Evolutionary conservation across 30 jellyfish, hydroid and myxozoan genomes (phyloP), one percentile per base, ranked within the genome.

Genomic region (Pseudorhiza aurosa): DNA sequence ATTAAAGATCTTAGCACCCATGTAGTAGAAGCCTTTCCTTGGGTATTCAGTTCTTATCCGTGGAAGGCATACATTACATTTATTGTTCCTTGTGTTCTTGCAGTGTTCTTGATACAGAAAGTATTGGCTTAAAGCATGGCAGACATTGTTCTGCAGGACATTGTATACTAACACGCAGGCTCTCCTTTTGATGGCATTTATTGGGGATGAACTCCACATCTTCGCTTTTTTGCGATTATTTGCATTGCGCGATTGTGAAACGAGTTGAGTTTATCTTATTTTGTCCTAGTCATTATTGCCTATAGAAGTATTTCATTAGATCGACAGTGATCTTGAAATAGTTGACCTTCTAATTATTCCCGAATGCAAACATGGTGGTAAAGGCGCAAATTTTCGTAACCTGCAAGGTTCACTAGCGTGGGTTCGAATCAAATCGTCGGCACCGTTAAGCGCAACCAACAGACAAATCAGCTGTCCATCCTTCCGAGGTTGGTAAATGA

Each of bases 91-190:
- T 51, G 87, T 32, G 76, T 74, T 35, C 87, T 6, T 74, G 76
- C 77, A 51, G 76, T 74, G 87, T 19, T 74, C 64, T 74, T 74
- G 75, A 74, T 74, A 51, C 30, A 30, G 14, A 33, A 74, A 53
- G 40, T 51, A 74, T 74, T 74, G 87, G 78, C 76, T 53, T 55
- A 74, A 32, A 74, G 87, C 77, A 74, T 74, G 78, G 45, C 35
- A 45, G 83, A 68, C 51, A 22, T 42, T 75, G 88, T 75, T 75
- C 74, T 62, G 90, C 37, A 78, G 82, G 90, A 60, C 82, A 78
- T 62, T 78, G 90, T 78, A 44, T 78, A 78, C 90, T 43, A 78
- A 55, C 73, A 78, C 65, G 69, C 90, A 78, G 77, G 90, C 82
- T 78, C 82, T 62, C 90, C 68, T 78, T 78, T 78, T 78, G 82